Conservation (phyloP, 2,113 vertebrate species). For the Chaenogobius annularis region DNA sequence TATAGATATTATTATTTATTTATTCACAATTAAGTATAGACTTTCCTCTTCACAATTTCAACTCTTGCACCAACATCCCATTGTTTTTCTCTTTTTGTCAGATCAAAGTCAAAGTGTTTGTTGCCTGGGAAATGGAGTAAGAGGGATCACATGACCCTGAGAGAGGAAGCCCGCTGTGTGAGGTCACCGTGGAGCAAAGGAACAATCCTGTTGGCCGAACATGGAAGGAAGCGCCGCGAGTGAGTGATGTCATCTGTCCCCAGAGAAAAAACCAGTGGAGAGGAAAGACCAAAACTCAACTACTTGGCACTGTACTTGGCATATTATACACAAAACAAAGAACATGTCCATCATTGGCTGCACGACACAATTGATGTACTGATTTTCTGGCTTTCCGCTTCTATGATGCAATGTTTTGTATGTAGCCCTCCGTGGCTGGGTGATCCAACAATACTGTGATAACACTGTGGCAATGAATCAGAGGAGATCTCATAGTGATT, state of each 20-base stretch:
- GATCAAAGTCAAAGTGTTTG: slow-evolving; percentile 44
- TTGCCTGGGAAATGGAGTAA: slow-evolving; percentile 42
- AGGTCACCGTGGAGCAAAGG: slow-evolving; percentile 54
- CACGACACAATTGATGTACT: not conserved
- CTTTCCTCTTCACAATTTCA: slow-evolving; percentile 19
- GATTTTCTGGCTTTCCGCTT: too few species aligned
- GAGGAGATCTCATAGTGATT: too few species aligned
- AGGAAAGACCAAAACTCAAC: not conserved
- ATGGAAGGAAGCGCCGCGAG: slow-evolving; percentile 64
- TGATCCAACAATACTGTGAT: too few species aligned
- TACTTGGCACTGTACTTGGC: not conserved
- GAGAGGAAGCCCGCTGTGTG: slow-evolving; percentile 44
- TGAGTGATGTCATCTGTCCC: slow-evolving; percentile 67
- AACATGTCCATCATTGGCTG: not conserved
- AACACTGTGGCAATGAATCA: too few species aligned
- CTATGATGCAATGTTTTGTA: too few species aligned
- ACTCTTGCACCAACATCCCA: slow-evolving; percentile 42
- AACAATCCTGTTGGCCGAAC: slow-evolving; percentile 61
- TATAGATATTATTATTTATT: not conserved
- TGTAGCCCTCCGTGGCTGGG: too few species aligned
- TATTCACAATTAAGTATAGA: not conserved
- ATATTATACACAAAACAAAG: slow-evolving; percentile 4
- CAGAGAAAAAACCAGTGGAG: slow-evolving; percentile 58
- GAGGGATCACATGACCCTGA: slow-evolving; percentile 55
- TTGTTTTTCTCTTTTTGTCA: slow-evolving; percentile 15